Evolutionary conservation across 2,888 invertebrate genomes (phyloP), one percentile per base, ranked within the genome.

Genomic region (Dione vanillae): DNA sequence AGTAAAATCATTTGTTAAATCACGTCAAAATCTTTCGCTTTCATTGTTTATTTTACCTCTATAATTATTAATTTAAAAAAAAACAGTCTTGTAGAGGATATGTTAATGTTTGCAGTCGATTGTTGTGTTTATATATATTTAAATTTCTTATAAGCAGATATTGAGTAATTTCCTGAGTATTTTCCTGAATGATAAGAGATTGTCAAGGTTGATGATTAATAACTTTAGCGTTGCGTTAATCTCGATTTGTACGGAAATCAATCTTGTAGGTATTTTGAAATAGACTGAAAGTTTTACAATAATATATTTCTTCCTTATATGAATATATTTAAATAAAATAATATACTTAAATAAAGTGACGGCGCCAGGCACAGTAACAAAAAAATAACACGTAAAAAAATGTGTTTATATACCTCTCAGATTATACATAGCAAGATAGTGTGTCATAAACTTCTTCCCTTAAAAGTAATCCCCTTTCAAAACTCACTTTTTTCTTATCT

Each of bases 171-270:
- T 79, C 78, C 80, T 78, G 75, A 76, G 78, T 79, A 76, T 81
- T 81, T 80, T 79, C 80, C 81, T 79, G 77, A 78, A 77, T 78
- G 78, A 80, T 79, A 80, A 79, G 80, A 81, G 80, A 80, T 80
- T 80, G 80, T 80, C 79, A 81, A 81, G 81, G 81, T 76, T 75
- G 74, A 65, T 77, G 78, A 79, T 78, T 80, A 81, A 80, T 81
- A 79, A 77, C 78, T 75, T 77, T 75, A 77, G 75, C 74, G 77
- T 74, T 67, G 76, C 73, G 77, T 78, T 77, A 78, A 78, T 77
- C 79, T 78, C 75, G 73, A 73, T 65, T 72, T 69, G 78, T 74
- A 69, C 79, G 80, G 81, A 81, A 80, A 80, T 76, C 74, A 71
- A 73, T 78, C 74, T 77, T 76, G 71, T 27, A 27, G 27, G 27